Conservation (phyloP, 2,113 vertebrate species). For the Eidolon helvum region DNA sequence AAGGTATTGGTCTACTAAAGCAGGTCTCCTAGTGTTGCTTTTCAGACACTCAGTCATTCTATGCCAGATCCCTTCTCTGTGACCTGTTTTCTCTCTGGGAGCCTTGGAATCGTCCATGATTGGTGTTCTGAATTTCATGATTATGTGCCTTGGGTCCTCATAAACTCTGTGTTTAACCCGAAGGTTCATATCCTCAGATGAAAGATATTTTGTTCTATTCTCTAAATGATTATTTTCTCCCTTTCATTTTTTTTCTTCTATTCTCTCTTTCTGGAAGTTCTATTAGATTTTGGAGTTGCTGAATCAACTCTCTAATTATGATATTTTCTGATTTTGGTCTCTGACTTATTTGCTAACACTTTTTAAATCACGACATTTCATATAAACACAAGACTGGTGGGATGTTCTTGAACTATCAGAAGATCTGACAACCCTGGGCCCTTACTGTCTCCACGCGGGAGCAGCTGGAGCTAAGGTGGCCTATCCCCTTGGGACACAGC, state of each 20-base stretch:
- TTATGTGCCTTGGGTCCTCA: background rate
- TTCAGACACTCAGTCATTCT: background rate
- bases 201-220: background rate
- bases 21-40: background rate
- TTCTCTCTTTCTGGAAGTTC: background rate
- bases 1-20: background rate
- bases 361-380: background rate
- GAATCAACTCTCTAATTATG: background rate
- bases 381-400: background rate
- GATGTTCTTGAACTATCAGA: background rate
- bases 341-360: background rate
- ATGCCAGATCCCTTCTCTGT: background rate
- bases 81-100: background rate
- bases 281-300: background rate
- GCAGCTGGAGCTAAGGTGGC: background rate
- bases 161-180: background rate
- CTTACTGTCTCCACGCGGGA: background rate
- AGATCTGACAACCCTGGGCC: background rate
- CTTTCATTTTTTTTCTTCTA: background rate
- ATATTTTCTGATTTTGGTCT: background rate
- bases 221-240: background rate
- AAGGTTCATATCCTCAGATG: background rate
- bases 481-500: background rate
- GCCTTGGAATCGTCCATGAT: background rate
- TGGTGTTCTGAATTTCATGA: background rate